Evolutionary conservation across 2,113 vertebrate genomes (phyloP), one percentile per base, ranked within the genome.

Genomic region (Bubo scandiacus): DNA sequence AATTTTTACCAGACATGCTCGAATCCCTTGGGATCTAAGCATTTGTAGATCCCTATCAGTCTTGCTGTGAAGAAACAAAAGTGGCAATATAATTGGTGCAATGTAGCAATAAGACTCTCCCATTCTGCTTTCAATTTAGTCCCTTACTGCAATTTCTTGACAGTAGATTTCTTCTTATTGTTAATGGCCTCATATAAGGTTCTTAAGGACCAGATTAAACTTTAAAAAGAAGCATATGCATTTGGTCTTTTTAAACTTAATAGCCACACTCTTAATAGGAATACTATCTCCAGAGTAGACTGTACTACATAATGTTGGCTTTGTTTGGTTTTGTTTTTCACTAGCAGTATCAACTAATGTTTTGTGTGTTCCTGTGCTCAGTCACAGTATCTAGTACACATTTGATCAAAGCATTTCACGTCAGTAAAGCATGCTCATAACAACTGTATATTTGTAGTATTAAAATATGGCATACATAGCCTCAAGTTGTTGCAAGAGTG

Each of bases 61-160:
- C 98, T 97, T 97, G 87, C 94, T 95, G 96, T 81, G 94, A 97
- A 97, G 96, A 98, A 98, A 98, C 98, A 98, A 97, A 98, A 97
- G 79, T 94, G 95, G 95, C 92, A 49, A 97, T 92, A 80, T 97
- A 98, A 98, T 97, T 97, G 98, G 96, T 91, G 80, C 94, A 80
- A 90, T 86, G 96, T 93, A 98, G 91, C 95, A 97, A 97, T 97
- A 97, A 97, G 97, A 97, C 96, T 97, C 92, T 95, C 96, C 93
- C 96, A 84, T 98, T 98, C 97, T 97, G 97, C 95, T 98, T 99
- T 98, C 98, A 98, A 97, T 99, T 98, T 98, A 97, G 97, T 97
- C 97, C 95, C 97, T 97, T 96, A 98, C 97, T 98, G 98, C 97
- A 98, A 96, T 97, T 97, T 98, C 97, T 98, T 98, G 98, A 95